Evolutionary conservation across 1,140 invertebrate species (phyloP), one percentile per base, ranked within the genome.

Genomic region (Listronotus oregonensis): DNA sequence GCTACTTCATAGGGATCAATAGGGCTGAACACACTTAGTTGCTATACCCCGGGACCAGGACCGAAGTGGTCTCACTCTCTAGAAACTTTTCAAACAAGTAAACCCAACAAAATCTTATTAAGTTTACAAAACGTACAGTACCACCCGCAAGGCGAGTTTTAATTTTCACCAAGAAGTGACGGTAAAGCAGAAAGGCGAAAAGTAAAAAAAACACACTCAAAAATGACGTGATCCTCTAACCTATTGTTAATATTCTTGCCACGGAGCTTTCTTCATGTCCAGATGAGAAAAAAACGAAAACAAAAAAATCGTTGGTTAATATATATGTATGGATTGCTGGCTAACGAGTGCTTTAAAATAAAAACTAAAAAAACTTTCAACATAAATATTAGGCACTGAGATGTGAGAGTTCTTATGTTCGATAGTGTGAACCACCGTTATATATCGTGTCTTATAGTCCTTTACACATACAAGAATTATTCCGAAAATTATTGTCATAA

Each of bases 181-280:
- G 6, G 39, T 12, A 49, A 47, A 60, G 18, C n/a, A 64, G 21
- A 62, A 58, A 54, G 37, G 39, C 10, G 57, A 58, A 27, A 46
- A 44, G 52, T 44, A 58, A 51, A 52, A 17, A 54, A 68, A 40
- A 63, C 31, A 42, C 42, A 57, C 31, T 63, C 49, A 61, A 52
- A 54, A 68, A 72, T 73, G 77, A 77, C 74, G 72, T 75, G 74
- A 78, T 75, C 44, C 71, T 81, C 75, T 89, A 85, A 90, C 88
- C 88, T 90, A 88, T 83, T 87, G 49, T 64, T 71, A 80, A 90
- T 81, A 82, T 84, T 86, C 82, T 88, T 89, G 83, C 89, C 89
- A 81, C 87, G 88, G 78, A 90, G 88, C 86, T 90, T 90, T 86
- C 89, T 91, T 87, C 82, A 85, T 85, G 76, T 81, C 84, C 84